Evolutionary conservation across 2,888 invertebrate species (phyloP), one percentile per base, ranked within the genome.

Genomic region (Chelonus formosanus): DNA sequence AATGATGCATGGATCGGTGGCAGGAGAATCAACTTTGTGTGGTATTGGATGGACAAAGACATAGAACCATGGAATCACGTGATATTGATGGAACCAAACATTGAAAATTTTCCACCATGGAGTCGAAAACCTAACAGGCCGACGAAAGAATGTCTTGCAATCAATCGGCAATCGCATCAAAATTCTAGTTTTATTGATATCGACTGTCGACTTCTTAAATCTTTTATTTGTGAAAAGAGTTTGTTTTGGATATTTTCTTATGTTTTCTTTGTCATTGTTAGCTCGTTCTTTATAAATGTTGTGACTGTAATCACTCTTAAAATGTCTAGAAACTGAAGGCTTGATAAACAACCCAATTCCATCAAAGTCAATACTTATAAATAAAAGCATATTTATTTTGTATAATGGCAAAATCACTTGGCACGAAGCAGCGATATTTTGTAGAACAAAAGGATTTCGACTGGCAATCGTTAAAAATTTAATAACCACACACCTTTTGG

Each of bases 141-240:
- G 8, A 72, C 70, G 3, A 77, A 76, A 55, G 77, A 76, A 58
- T 88, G 88, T 74, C 85, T 88, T 7, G 87, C 86, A 0, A 65
- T 88, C 36, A 87, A 87, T 71, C 70, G 87, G 5, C 85, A 85
- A 0, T 77, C 78, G 48, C 87, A 88, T 72, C 86, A 87, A 75
- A 81, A 78, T 31, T 87, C 87, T 0, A 86, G 87, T n/a, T 88
- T 88, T 67, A 72, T 88, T 0, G 87, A 88, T 74, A 79, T 88
- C n/a, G 85, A 86, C 0, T 88, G 88, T 67, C 74, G 81, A 1
- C 69, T 87, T n/a, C 84, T 85, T 40, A 75, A 87, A 50, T 83
- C 87, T 0, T 88, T 87, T 50, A 85, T 84, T 1, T 87, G 87
- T 47, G 86, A 87, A 70, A 83, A 84, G 80, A 85, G 87, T 86